phyloP scores from a whole-genome alignment of 2,888 invertebrate species.

The Melanargia galathea region DNA sequence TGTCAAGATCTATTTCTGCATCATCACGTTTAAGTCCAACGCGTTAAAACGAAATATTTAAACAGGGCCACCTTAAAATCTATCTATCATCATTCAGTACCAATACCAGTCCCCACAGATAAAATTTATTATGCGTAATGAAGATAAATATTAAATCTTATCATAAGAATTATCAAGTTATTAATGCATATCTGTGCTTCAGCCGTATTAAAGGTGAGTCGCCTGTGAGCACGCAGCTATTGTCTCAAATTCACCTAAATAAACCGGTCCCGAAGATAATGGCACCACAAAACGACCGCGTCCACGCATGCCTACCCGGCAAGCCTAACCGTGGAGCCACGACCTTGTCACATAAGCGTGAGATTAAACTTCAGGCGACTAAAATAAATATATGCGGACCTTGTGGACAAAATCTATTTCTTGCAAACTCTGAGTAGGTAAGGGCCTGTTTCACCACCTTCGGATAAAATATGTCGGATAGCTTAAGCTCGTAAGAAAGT shows the following conservation, averaged over 20 bases:
- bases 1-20: too few relatives aligned
- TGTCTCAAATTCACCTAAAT: constrained; percentile 74
- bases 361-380: background rate
- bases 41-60: too few relatives aligned
- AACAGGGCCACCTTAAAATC: too few relatives aligned
- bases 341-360: background rate
- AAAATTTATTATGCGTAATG: background rate
- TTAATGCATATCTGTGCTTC: constrained; percentile 17
- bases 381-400: background rate
- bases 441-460: too few relatives aligned
- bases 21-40: too few relatives aligned
- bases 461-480: too few relatives aligned
- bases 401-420: background rate
- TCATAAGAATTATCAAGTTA: constrained; percentile 1
- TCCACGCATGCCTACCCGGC: constrained; percentile 55
- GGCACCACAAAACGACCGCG: constrained; percentile 57
- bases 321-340: constrained; percentile 37
- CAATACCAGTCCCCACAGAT: background rate
- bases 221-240: constrained; percentile 56
- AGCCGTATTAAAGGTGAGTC: constrained; percentile 8
- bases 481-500: too few relatives aligned
- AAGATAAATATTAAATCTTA: background rate
- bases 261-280: constrained; percentile 74
- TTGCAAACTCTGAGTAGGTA: too few relatives aligned
- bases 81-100: too few relatives aligned